phyloP scores from a whole-genome alignment of 1,140 invertebrate species.

The Lethrus apterus region DNA sequence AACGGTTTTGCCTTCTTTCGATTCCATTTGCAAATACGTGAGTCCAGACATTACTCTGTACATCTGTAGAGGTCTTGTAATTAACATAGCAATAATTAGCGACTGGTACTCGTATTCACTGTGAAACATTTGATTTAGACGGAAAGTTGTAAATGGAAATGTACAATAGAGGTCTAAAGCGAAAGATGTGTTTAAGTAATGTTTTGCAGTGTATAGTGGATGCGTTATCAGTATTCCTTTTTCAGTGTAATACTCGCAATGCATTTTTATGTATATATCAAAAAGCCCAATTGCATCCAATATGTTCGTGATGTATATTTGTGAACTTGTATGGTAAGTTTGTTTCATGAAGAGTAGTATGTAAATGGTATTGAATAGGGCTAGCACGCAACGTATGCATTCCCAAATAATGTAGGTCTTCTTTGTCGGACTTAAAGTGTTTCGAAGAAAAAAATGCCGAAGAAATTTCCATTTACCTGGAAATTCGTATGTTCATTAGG shows the following conservation, averaged over 20 bases:
- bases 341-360: background rate
- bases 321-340: background rate
- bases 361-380: slow-evolving; percentile 32
- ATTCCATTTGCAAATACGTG: background rate
- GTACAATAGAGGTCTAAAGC: slow-evolving; percentile 30
- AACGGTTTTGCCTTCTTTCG: background rate
- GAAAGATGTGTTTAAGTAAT: slow-evolving; percentile 40
- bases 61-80: slow-evolving; percentile 1
- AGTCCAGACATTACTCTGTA: background rate
- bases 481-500: background rate
- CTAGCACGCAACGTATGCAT: slow-evolving; percentile 19
- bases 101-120: background rate
- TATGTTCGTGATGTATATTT: slow-evolving; percentile 30
- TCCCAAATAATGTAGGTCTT: slow-evolving; percentile 5
- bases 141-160: background rate
- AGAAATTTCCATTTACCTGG: slow-evolving; percentile 8
- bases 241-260: slow-evolving; percentile 41
- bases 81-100: background rate
- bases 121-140: slow-evolving; percentile 1
- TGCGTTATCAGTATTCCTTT: slow-evolving; percentile 44
- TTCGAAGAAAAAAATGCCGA: background rate
- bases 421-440: background rate
- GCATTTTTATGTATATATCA: slow-evolving; percentile 42
- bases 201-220: slow-evolving; percentile 42
- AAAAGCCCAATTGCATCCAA: slow-evolving; percentile 34